Evolutionary conservation across 2,113 vertebrate species (phyloP), one percentile per base, ranked within the genome.

Genomic region (Toxotes chatareus): DNA sequence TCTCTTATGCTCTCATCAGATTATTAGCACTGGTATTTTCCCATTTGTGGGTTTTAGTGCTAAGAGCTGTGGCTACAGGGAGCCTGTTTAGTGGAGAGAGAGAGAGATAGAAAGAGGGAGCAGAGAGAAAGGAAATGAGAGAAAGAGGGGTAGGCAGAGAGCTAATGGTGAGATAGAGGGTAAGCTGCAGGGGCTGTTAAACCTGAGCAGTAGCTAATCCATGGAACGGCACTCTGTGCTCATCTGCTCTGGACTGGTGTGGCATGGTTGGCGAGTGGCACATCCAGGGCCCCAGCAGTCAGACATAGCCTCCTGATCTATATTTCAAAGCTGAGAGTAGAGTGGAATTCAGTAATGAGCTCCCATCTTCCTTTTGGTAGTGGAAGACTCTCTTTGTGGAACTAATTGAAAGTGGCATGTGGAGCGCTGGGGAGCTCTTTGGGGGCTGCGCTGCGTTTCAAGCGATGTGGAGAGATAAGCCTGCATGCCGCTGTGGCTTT

Each of bases 331-430:
- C 77, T 3, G 49, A 65, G 83, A 92, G 88, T 53, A 49, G 87
- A 88, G 91, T 93, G 87, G 93, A 94, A 95, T 94, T 92, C 84
- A 66, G 89, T 94, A 93, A 94, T 94, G 95, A 94, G 93, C 93
- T 93, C 83, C 91, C 91, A 88, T 92, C 93, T 93, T 93, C 87
- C 88, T 91, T 91, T 91, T 86, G 91, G 88, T 88, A 77, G 84
- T 73, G 88, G 89, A 93, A 89, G 90, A 88, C 88, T 92, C 74
- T 92, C 90, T 94, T 93, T 94, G 93, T 93, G 93, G 94, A 94
- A 94, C 92, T 94, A 94, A 95, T 94, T 95, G 92, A 94, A 94
- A 93, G 93, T 94, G 95, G 88, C 94, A 91, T 89, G 88, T 85
- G 82, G 87, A 91, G 90, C 85, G 71, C 79, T 44, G 68, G 92